Conservation (phyloP, 2,113 vertebrate genomes). For the Recurvirostra avosetta region DNA sequence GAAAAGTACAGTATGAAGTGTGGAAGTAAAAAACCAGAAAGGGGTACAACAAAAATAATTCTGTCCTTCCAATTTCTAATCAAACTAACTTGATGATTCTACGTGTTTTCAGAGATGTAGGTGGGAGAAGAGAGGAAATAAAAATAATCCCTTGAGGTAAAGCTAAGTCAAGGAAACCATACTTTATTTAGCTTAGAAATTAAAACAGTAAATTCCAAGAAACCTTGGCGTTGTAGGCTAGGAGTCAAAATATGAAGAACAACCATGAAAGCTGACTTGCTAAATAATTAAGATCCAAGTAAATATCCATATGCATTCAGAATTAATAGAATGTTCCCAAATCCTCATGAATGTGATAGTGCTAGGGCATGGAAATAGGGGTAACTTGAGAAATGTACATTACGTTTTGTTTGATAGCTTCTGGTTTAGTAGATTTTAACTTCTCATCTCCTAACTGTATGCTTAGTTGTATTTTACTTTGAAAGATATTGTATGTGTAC, state of each 20-base stretch:
- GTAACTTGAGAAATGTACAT: neutral
- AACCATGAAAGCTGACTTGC: neutral
- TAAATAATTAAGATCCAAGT: neutral
- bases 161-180: neutral
- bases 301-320: neutral
- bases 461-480: neutral
- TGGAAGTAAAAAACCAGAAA: neutral
- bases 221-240: neutral
- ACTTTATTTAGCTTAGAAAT: neutral
- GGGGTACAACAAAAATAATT: neutral
- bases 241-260: neutral
- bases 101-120: neutral
- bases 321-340: neutral
- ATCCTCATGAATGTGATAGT: neutral
- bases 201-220: neutral
- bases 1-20: neutral
- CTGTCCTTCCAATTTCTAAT: neutral
- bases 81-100: neutral
- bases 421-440: neutral
- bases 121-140: neutral
- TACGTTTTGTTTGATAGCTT: neutral
- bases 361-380: neutral
- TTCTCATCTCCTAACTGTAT: neutral
- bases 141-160: neutral
- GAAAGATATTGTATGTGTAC: neutral